Base-by-base conservation (phyloP, 1,140 invertebrate genomes). In the Saxidomus purpurata region DNA sequence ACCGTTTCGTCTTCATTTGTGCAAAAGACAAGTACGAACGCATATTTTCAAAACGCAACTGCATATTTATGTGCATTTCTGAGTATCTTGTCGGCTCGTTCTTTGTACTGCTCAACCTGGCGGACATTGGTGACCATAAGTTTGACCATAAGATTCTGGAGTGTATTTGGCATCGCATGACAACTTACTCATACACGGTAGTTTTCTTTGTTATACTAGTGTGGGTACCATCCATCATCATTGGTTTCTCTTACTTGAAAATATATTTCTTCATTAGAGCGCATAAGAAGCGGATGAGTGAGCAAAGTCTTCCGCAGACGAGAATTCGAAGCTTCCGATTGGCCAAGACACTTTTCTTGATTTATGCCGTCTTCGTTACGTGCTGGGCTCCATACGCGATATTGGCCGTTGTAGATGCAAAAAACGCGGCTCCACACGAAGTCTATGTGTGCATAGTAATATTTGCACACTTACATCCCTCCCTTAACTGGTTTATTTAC, bases 141-240 rank as follows among this genome's bases (percentile, higher is more conserved):
- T 94, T 93, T 82, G 93, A 94, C 89, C 38, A 84, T 31, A 94
- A 94, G 77, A 94, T 91, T 49, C 38, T 93, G n/a, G 91, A 92
- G 47, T 94, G 94, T 81, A 91, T 93, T 55, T 94, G 93, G 92
- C 91, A 94, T 77, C 76, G 94, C 55, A 92, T 94, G 91, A 93
- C 92, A 9, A 93, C 90, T 4, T 91, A 87, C 80, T 86, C 91
- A 9, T 94, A 94, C 80, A 94, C 93, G 2, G 89, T 94, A 0
- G 91, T 94, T n/a, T 93, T 94, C 82, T 91, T 90, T 0, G 74
- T 92, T 1, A 84, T 93, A 6, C 81, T 92, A 4, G 92, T 94
- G 13, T 92, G 91, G 87, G 82, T 94, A 8, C 94, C 94, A 0
- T 82, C 93, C 40, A n/a, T 92, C 1, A 55, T 93, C 11, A 92